Base-by-base conservation (phyloP, 2,797 vertebrate species). In the Halcyon smyrnensis region DNA sequence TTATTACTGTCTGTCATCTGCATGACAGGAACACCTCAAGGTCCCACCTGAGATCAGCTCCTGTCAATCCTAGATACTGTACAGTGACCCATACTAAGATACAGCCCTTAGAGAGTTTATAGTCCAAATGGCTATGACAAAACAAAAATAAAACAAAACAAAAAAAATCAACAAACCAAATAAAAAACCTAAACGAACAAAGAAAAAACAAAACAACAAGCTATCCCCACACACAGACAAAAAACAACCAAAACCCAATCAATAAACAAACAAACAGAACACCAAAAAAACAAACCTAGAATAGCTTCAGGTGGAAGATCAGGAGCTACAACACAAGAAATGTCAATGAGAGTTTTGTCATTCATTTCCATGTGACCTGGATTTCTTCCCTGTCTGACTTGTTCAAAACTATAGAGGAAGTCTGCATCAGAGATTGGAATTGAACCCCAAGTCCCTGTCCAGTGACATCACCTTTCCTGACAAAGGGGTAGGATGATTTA, bases 401-500 rank as follows among this genome's bases (percentile, higher is more conserved):
- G 62, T 8, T 25, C 50, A 78, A 79, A 92, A 45, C 34, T 82
- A 28, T 20, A 69, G 39, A 28, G 92, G 82, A 96, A 96, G 24
- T 69, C 69, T 94, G 91, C 77, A 67, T 59, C 9, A 28, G 65
- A 78, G 79, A 78, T 57, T 75, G 94, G 87, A 96, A 93, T 10
- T 92, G 84, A 94, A 88, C 84, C 75, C 36, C 20, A 62, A 81
- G 50, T 69, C 30, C 64, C 18, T 23, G 45, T 79, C 25, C 14
- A 0, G 0, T 80, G 90, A 80, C 43, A 71, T 79, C 1, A 7
- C 32, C 56, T 46, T 67, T 94, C 45, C 88, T 92, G 86, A 12
- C 23, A 11, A 80, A 71, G 19, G 8, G 12, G 3, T 43, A n/a
- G 24, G 7, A 16, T 74, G 41, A 32, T 64, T 84, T 56, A 60